phyloP scores from a whole-genome alignment of 2,888 invertebrate genomes.

The Caenorhabditis sp. region DNA sequence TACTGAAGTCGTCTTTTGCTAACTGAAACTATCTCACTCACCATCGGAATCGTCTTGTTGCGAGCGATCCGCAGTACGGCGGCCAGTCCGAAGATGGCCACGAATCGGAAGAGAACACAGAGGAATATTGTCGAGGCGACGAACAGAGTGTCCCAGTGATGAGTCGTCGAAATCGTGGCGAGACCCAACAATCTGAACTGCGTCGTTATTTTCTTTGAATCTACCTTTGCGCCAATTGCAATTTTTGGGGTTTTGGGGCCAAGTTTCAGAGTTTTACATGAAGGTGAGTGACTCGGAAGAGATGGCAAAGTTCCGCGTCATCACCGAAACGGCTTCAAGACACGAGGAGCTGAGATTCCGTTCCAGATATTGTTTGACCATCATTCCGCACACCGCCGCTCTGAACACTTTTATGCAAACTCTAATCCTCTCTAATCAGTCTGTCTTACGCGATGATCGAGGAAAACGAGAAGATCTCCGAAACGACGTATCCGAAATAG shows the following conservation, averaged over 20 bases:
- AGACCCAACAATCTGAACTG: conserved; percentile 86
- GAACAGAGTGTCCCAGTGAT: conserved; percentile 94
- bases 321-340: neutral
- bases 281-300: conserved; percentile 26
- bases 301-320: conserved; percentile 21
- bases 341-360: neutral
- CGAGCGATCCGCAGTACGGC: neutral
- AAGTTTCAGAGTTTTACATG: conserved; percentile 1
- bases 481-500: conserved; percentile 94
- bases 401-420: no score
- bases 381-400: conserved; percentile 23
- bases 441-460: conserved; percentile 98
- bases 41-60: conserved; percentile 1
- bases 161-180: conserved; percentile 80
- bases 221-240: conserved; percentile 90
- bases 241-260: no score
- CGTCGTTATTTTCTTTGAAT: no score
- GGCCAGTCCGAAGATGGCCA: conserved; percentile 78
- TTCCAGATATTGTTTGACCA: conserved; percentile 16
- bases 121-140: conserved; percentile 91
- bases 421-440: no score
- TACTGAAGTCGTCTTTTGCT: no score
- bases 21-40: neutral
- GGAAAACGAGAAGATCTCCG: conserved; percentile 98
- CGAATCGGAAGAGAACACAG: conserved; percentile 90